Evolutionary conservation across 2,888 invertebrate genomes (phyloP).

Genomic region (Pammene fasciana): DNA sequence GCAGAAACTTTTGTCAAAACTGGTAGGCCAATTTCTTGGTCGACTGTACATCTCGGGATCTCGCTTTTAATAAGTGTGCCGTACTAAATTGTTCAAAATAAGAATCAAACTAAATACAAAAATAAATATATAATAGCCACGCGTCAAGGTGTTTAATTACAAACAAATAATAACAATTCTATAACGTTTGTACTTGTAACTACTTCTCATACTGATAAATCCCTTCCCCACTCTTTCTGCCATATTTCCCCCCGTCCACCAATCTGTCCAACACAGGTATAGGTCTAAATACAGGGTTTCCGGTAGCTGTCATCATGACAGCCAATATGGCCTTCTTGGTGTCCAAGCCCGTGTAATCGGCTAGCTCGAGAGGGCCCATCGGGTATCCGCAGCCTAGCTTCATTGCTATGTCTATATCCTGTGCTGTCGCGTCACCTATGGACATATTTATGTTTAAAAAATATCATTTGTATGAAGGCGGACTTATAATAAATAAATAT

Average conservation of each 20-base stretch:
- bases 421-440: slow-evolving; percentile 86
- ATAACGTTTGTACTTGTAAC: not conserved
- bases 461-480: no score
- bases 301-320: slow-evolving; percentile 87
- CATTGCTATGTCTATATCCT: slow-evolving; percentile 94
- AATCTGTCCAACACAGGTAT: slow-evolving; percentile 85
- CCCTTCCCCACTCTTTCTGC: slow-evolving; percentile 91
- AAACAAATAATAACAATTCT: no score
- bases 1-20: no score
- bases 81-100: no score
- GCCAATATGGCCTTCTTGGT: slow-evolving; percentile 83
- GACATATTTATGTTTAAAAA: no score
- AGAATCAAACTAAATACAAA: no score
- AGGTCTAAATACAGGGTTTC: slow-evolving; percentile 74
- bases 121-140: no score
- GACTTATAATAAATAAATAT: no score
- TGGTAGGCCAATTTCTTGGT: no score
- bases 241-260: slow-evolving; percentile 89
- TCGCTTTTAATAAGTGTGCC: no score
- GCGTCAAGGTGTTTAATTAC: not conserved
- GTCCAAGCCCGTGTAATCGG: slow-evolving; percentile 93
- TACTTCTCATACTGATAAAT: slow-evolving; percentile 86
- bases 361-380: slow-evolving; percentile 94
- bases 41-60: no score
- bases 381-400: slow-evolving; percentile 93